Evolutionary conservation across 2,888 invertebrate genomes (phyloP).

Genomic region (Ectobius pallidus): DNA sequence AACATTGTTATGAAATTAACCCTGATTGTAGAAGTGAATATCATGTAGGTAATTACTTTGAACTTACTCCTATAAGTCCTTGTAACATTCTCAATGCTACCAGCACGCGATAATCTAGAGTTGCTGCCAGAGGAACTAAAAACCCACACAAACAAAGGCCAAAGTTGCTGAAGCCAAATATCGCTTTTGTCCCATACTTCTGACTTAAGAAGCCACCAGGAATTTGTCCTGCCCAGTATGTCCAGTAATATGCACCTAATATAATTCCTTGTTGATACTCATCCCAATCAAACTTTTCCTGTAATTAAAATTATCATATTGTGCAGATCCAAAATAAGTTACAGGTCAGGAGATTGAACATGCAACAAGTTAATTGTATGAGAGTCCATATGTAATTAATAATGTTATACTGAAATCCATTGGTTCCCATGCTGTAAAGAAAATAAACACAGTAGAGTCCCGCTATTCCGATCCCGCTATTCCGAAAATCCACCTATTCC

Average conservation of each 20-base stretch:
- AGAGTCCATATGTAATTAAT: too few species aligned
- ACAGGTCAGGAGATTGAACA: not conserved
- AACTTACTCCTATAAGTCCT: constrained; percentile 70
- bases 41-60: too few species aligned
- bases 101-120: constrained; percentile 61
- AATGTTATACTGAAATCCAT: too few species aligned
- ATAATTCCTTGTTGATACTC: constrained; percentile 67
- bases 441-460: too few species aligned
- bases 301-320: constrained; percentile 33
- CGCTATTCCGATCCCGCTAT: too few species aligned
- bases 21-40: too few species aligned
- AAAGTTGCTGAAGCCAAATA: constrained; percentile 71
- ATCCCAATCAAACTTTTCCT: constrained; percentile 63
- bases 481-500: too few species aligned
- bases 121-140: constrained; percentile 67
- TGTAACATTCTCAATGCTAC: constrained; percentile 67
- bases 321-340: not conserved
- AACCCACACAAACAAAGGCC: constrained; percentile 68
- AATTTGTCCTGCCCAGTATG: constrained; percentile 73
- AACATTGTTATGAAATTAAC: too few species aligned
- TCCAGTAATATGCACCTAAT: constrained; percentile 73
- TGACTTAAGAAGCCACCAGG: constrained; percentile 73
- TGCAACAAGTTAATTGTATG: not conserved
- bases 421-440: too few species aligned
- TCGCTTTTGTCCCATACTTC: constrained; percentile 71